Base-by-base conservation (phyloP, 2,888 invertebrate species). In the Apotomis capreana region DNA sequence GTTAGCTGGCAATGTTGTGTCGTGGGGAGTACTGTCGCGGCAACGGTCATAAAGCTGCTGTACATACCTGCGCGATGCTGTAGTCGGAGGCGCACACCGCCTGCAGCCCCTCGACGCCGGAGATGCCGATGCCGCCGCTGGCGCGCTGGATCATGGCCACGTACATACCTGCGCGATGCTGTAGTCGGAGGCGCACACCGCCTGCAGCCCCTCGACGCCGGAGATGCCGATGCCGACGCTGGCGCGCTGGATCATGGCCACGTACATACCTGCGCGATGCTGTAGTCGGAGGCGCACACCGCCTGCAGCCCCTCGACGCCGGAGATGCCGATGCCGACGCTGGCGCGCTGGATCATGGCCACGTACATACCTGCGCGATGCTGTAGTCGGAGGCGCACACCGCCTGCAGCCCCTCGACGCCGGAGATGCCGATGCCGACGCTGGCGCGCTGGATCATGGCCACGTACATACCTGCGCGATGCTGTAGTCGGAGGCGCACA, bases 61-160 rank as follows among this genome's bases (percentile, higher is more conserved):
- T 37, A 26, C 5, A 51, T 80, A 95, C 95, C 94, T 96, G 97
- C 68, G 98, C 99, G 83, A 99, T 99, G 78, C 99, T 98, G 93
- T 99, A 99, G 91, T 99, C 99, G 44, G 99, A 99, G 52, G 99
- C 99, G 89, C 99, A 99, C 4, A 99, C 98, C 5, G 99, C 99
- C 94, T 99, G 99, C 26, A 26, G 26, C 26, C 26, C 26, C 26
- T 26, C 26, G 26, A 26, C 26, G 26, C 26, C 26, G 26, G 26
- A 26, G 26, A 26, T 26, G 26, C 26, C 26, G 26, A 26, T 26
- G 26, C 26, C 26, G 26, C 1, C 26, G 26, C 26, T 26, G 26
- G 26, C 26, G 26, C 26, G 26, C 26, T 26, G 26, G 26, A 26
- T 26, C 26, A 15, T 15, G 15, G 15, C 15, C 15, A 15, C 15